Conservation (phyloP, 2,888 invertebrate genomes). For the Metacarcinus magister region DNA sequence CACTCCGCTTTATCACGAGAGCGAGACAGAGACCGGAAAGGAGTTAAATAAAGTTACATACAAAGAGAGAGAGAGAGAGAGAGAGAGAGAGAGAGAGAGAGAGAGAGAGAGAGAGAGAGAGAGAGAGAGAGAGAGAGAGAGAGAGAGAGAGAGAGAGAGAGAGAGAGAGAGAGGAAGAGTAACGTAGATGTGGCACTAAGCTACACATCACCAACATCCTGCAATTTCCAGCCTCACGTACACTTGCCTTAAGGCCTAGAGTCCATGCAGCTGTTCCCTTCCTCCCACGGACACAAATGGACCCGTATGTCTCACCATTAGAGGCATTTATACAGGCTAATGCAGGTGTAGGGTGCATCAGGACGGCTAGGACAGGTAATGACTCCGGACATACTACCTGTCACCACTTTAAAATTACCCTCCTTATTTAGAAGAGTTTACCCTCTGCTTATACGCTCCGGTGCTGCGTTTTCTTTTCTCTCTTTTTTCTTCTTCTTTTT, state of each 20-base stretch:
- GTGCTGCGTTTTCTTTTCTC: background rate
- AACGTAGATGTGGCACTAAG: background rate
- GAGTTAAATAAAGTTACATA: background rate
- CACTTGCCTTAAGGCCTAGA: background rate
- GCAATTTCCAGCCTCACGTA: background rate
- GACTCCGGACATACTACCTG: background rate
- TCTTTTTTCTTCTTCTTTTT: no score
- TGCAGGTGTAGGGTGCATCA: background rate
- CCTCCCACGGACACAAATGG: background rate
- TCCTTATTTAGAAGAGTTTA: background rate
- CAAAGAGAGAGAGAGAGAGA: no score
- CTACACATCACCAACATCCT: background rate
- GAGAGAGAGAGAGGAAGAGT: background rate
- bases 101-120: slow-evolving; percentile 46
- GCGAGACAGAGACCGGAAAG: background rate
- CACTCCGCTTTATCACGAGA: background rate
- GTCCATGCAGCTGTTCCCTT: background rate
- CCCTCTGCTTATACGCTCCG: background rate
- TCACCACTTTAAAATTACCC: background rate
- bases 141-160: slow-evolving; percentile 48
- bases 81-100: slow-evolving; percentile 4
- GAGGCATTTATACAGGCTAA: slow-evolving; percentile 26
- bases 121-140: slow-evolving; percentile 48
- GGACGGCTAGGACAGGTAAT: background rate
- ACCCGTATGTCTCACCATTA: slow-evolving; percentile 16